phyloP scores from a whole-genome alignment of 2,113 vertebrate species.

The Ammospiza caudacuta region DNA sequence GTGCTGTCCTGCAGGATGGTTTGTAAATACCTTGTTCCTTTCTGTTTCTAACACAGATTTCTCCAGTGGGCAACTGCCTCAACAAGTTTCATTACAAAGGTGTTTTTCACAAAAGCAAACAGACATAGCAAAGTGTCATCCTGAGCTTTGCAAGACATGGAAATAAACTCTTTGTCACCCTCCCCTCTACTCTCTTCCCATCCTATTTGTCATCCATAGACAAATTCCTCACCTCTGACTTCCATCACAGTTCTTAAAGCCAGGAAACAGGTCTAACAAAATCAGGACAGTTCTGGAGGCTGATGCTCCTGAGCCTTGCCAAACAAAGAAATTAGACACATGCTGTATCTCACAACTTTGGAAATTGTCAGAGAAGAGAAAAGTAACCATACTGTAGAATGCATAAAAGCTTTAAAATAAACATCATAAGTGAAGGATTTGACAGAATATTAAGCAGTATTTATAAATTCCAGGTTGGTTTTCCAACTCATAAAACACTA shows the following conservation, averaged over 20 bases:
- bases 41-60: background rate
- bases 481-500: background rate
- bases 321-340: background rate
- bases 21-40: background rate
- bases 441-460: background rate
- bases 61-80: background rate
- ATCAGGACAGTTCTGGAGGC: background rate
- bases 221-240: slow-evolving; percentile 7
- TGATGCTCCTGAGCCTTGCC: background rate
- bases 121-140: background rate
- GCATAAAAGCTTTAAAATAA: background rate
- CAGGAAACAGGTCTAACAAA: background rate
- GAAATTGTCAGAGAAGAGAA: background rate
- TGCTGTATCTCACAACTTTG: background rate
- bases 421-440: background rate
- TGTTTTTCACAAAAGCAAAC: background rate
- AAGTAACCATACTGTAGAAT: background rate
- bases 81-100: background rate
- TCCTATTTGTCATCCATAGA: background rate
- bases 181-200: background rate
- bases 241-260: background rate
- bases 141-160: background rate
- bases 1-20: background rate
- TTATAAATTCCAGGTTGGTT: background rate
- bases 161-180: background rate